Percentiles rank a stretch among this genome's conserved stretches.
Evolutionary conservation across 1,140 invertebrate species (phyloP).

Genomic region (Charaxes varanes): DNA sequence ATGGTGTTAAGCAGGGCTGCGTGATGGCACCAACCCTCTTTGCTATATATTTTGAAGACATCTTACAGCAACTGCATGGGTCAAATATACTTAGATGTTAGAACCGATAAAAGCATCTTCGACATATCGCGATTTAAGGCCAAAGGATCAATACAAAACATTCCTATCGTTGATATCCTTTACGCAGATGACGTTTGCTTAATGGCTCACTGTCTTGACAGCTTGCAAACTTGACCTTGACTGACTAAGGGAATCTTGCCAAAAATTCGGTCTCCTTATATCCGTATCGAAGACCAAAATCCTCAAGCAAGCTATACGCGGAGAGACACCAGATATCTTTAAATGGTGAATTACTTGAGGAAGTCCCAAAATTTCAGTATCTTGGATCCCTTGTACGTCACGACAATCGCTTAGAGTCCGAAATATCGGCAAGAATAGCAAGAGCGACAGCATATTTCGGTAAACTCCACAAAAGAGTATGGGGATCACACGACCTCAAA

Average conservation of each 20-base stretch:
- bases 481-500: constrained; percentile 6
- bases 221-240: too few species aligned
- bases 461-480: constrained; percentile 1
- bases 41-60: constrained; percentile 10
- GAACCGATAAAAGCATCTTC: constrained; percentile 3
- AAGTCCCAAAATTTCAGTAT: constrained; percentile 1
- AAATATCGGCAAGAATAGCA: constrained; percentile 9
- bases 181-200: too few species aligned
- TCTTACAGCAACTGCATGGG: constrained; percentile 11
- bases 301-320: too few species aligned
- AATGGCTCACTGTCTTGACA: too few species aligned
- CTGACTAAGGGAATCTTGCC: too few species aligned
- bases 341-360: too few species aligned
- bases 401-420: neutral
- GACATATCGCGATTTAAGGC: constrained; percentile 4
- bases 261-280: too few species aligned
- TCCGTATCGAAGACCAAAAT: too few species aligned
- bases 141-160: too few species aligned
- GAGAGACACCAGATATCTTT: too few species aligned
- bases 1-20: constrained; percentile 14
- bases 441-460: constrained; percentile 9
- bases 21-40: constrained; percentile 11
- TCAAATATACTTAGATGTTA: neutral
- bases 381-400: neutral
- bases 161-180: too few species aligned